Percentiles rank a stretch among this genome's conserved stretches.
phyloP scores from a whole-genome alignment of 2,888 invertebrate genomes.

The Papilio gigon region DNA sequence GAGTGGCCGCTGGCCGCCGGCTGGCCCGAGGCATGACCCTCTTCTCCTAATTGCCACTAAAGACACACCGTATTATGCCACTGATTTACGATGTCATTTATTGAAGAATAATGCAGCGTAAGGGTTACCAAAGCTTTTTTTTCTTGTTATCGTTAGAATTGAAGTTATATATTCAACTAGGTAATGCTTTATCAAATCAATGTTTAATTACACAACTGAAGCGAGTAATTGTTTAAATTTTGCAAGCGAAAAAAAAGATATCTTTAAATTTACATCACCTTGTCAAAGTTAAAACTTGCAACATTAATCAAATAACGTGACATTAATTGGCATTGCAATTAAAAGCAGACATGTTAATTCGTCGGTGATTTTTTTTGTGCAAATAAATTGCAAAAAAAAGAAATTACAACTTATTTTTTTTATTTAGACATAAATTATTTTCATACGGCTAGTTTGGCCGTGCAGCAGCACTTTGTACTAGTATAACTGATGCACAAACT shows the following conservation, averaged over 20 bases:
- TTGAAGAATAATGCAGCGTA: not conserved
- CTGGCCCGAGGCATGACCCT: conserved; percentile 15
- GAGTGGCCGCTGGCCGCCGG: not conserved
- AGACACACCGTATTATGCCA: not conserved
- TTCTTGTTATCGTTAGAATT: conserved; percentile 8
- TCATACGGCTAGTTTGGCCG: too few relatives aligned
- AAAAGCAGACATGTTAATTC: not conserved
- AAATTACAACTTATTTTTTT: not conserved
- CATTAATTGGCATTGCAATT: not conserved
- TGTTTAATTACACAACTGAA: conserved; percentile 6
- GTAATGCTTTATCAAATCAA: not conserved
- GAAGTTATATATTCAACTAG: not conserved
- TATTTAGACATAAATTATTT: too few relatives aligned
- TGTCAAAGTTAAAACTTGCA: not conserved
- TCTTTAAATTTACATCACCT: not conserved
- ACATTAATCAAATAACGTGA: not conserved
- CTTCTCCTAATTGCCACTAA: conserved; percentile 13
- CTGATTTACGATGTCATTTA: conserved; percentile 8
- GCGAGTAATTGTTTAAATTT: not conserved
- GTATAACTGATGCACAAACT: too few relatives aligned
- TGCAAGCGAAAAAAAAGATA: not conserved
- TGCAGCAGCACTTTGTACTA: too few relatives aligned
- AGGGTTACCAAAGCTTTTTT: not conserved
- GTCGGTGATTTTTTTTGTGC: not conserved
- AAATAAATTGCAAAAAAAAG: not conserved